Conservation (phyloP, 2,888 invertebrate species). For the Acrobasis repandana region DNA sequence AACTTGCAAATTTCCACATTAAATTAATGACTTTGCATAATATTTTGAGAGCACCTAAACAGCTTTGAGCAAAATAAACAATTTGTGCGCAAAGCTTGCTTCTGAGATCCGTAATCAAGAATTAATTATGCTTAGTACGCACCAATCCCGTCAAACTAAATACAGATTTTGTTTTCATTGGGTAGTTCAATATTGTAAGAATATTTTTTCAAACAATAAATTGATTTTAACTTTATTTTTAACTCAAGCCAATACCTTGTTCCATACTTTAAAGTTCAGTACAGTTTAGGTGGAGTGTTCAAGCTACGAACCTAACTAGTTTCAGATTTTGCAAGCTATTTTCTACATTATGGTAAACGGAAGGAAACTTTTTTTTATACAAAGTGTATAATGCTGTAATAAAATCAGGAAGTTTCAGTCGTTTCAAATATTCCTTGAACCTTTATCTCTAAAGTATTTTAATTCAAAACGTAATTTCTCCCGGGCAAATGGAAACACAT, state of each 20-base stretch:
- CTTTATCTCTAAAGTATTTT: slow-evolving; percentile 2
- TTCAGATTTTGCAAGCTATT: too few relatives aligned
- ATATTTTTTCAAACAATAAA: too few relatives aligned
- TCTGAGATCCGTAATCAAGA: not conserved
- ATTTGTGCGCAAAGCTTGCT: not conserved
- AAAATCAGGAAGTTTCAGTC: not conserved
- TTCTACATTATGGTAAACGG: too few relatives aligned
- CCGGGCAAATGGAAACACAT: slow-evolving; percentile 5
- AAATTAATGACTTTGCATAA: slow-evolving; percentile 32
- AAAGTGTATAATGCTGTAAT: too few relatives aligned
- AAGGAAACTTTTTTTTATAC: too few relatives aligned
- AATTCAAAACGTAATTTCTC: slow-evolving; percentile 14
- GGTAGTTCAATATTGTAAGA: too few relatives aligned
- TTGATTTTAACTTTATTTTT: too few relatives aligned
- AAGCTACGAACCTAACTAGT: too few relatives aligned
- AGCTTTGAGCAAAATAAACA: slow-evolving; percentile 6
- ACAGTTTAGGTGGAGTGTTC: too few relatives aligned
- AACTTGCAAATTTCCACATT: slow-evolving; percentile 40
- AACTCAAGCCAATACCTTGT: too few relatives aligned
- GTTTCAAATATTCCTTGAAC: not conserved
- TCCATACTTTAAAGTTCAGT: too few relatives aligned
- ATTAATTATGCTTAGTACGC: not conserved
- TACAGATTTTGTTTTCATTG: not conserved
- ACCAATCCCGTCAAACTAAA: not conserved
- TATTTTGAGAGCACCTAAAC: slow-evolving; percentile 20